phyloP scores from a whole-genome alignment of 2,797 vertebrate species.

The Sebastes reedi region DNA sequence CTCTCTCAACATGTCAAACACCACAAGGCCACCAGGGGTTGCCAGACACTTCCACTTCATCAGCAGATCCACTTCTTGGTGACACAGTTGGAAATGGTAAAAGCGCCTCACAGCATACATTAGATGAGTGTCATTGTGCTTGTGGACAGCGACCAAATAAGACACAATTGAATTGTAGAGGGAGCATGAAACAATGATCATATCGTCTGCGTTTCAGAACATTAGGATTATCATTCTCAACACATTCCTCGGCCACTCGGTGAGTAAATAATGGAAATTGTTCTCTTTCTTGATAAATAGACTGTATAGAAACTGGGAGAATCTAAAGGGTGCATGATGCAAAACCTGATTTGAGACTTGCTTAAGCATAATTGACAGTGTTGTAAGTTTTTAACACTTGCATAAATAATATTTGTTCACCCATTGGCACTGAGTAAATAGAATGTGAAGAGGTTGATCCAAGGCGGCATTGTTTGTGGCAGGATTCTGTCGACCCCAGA shows the following conservation, averaged over 20 bases:
- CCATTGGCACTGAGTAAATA: neutral
- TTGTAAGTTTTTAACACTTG: neutral
- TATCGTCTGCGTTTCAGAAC: neutral
- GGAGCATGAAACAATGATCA: neutral
- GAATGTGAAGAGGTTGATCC: neutral
- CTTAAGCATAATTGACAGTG: neutral
- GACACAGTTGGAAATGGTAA: neutral
- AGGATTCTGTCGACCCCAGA: neutral
- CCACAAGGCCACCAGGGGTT: conserved; percentile 41
- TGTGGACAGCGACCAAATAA: neutral
- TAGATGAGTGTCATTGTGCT: conserved; percentile 9
- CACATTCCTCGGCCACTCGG: neutral
- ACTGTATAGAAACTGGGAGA: neutral
- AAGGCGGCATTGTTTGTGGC: neutral
- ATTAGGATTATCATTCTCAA: neutral
- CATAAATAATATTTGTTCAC: neutral
- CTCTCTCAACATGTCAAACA: neutral
- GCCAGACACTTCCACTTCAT: conserved; percentile 22
- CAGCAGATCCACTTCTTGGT: neutral
- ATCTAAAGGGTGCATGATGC: neutral
- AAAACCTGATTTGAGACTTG: neutral
- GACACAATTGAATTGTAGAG: neutral
- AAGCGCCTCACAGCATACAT: neutral
- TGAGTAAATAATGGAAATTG: conserved; percentile 18
- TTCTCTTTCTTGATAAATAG: neutral